phyloP scores from a whole-genome alignment of 2,888 invertebrate genomes.

The Drosophila acutilabella region DNA sequence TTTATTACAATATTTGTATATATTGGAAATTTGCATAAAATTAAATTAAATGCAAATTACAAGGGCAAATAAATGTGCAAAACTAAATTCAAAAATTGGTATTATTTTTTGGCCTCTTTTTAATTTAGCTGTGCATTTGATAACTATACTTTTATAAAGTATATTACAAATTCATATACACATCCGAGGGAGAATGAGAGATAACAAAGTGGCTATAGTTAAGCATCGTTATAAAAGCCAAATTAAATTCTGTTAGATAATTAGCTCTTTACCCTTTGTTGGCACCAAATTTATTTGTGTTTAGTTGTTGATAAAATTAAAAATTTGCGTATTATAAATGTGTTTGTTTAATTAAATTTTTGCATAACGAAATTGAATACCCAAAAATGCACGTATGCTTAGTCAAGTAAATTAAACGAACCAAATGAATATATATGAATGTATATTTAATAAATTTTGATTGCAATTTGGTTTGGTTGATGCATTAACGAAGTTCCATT shows the following conservation, averaged over 20 bases:
- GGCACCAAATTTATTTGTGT: constrained; percentile 25
- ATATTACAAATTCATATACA: constrained; percentile 4
- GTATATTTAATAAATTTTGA: constrained; percentile 68
- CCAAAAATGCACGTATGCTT: background rate
- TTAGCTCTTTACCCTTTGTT: constrained; percentile 49
- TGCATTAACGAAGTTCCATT: constrained; percentile 78
- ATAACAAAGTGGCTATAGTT: constrained; percentile 5
- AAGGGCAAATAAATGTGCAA: constrained; percentile 29
- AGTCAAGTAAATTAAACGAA: constrained; percentile 56
- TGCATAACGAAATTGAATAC: constrained; percentile 15
- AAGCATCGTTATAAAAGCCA: constrained; percentile 21
- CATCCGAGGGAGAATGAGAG: background rate
- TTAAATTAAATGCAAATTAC: constrained; percentile 66
- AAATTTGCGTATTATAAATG: constrained; percentile 16
- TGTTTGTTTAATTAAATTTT: constrained; percentile 35
- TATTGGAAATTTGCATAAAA: constrained; percentile 48
- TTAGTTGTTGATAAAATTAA: background rate
- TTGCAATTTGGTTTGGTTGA: constrained; percentile 48
- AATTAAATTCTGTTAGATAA: constrained; percentile 60
- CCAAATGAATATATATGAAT: constrained; percentile 60
- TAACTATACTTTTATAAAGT: background rate
- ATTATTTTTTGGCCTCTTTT: constrained; percentile 41
- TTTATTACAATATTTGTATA: constrained; percentile 43
- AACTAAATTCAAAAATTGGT: constrained; percentile 32
- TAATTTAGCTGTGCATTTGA: no score